These are phyloP conservation scores for Hippoglossus stenolepis DNA, from an alignment of 2,113 vertebrate genomes.

Conservation along the genomic window DNA sequence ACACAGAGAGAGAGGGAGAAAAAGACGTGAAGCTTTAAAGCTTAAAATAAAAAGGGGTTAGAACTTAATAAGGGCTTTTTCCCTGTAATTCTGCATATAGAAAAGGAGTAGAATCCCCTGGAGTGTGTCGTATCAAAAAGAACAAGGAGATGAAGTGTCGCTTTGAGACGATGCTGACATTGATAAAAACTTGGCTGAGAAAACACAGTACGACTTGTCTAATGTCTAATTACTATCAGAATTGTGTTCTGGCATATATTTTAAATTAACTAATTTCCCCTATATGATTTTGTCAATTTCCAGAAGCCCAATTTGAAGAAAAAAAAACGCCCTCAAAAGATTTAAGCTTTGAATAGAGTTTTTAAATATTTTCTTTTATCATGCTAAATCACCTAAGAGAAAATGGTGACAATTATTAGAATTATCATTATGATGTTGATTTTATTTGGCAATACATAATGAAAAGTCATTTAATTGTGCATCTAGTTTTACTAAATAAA, in stretches of 20 bases:
- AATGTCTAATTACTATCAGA: not conserved
- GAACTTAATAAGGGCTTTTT: constrained; percentile 9
- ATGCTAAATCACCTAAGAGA: not conserved
- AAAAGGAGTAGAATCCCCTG: constrained; percentile 10
- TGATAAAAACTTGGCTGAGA: constrained; percentile 17
- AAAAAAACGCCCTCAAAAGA: not conserved
- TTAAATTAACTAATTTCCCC: not conserved
- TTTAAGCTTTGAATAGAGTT: not conserved
- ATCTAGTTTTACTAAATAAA: not conserved
- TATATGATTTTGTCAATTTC: constrained; percentile 1
- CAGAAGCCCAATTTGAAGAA: not conserved
- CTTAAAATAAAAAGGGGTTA: not conserved
- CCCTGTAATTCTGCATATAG: constrained; percentile 14
- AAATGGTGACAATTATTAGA: not conserved
- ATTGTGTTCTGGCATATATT: not conserved
- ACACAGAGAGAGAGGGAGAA: not conserved
- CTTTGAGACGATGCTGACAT: constrained; percentile 22
- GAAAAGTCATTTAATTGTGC: not conserved
- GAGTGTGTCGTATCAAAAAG: constrained; percentile 10
- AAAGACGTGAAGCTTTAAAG: constrained; percentile 8
- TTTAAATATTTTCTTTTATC: not conserved
- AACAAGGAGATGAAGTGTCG: constrained; percentile 23
- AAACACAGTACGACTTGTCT: not conserved
- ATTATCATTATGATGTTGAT: not conserved
- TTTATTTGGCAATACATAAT: not conserved